phyloP scores from a whole-genome alignment of 1,140 invertebrate genomes.

The Branchinecta lindahli region DNA sequence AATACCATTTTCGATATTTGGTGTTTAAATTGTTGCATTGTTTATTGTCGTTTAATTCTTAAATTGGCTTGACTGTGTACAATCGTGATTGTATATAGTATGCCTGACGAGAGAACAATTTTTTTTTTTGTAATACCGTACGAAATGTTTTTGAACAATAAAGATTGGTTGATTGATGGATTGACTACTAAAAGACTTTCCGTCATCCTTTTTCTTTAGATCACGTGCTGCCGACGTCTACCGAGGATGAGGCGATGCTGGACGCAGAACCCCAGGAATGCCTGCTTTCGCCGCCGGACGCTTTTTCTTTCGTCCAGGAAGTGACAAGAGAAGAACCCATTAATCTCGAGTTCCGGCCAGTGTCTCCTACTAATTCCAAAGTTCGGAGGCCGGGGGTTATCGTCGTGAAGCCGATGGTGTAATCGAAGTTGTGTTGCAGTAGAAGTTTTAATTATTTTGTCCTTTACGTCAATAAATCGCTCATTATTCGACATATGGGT shows the following conservation, averaged over 20 bases:
- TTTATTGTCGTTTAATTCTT: too few species aligned
- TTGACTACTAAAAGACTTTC: neutral
- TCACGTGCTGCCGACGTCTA: neutral
- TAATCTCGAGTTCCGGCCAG: neutral
- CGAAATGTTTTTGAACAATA: neutral
- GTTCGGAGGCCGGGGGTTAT: neutral
- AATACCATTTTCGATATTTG: too few species aligned
- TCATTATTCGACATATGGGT: too few species aligned
- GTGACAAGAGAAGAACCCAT: neutral
- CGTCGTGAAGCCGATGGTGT: neutral
- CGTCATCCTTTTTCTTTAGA: neutral
- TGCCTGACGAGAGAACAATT: neutral
- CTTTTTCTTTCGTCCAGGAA: neutral
- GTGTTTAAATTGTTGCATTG: too few species aligned
- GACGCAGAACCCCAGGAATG: neutral
- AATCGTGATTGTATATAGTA: too few species aligned
- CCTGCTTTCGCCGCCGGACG: neutral
- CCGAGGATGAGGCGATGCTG: neutral
- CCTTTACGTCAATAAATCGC: too few species aligned
- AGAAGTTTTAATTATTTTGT: too few species aligned
- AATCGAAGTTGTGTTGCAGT: too few species aligned
- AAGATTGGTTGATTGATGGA: neutral
- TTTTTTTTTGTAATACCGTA: neutral
- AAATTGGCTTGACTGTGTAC: too few species aligned
- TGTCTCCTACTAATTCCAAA: neutral